phyloP scores from a whole-genome alignment of 2,113 vertebrate genomes.

The Hydropotes inermis region DNA sequence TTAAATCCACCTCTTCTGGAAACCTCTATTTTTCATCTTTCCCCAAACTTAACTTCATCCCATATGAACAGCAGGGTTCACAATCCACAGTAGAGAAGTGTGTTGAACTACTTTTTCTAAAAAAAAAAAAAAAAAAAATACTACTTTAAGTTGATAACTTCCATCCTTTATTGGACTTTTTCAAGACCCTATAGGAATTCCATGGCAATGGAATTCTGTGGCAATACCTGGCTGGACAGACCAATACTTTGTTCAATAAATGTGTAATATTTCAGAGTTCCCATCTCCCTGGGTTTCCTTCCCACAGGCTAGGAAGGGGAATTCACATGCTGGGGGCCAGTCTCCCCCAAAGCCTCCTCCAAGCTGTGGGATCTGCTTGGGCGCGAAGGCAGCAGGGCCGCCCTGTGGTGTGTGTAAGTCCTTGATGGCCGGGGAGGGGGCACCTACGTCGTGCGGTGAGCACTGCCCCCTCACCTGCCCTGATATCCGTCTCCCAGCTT shows the following conservation, averaged over 20 bases:
- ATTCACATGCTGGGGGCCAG: fast-evolving
- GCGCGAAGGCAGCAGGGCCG: too few species aligned
- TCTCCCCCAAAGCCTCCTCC: neutral
- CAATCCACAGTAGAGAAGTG: neutral
- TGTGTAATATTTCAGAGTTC: too few species aligned
- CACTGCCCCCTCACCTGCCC: neutral
- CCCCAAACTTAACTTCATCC: neutral
- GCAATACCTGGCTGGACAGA: neutral
- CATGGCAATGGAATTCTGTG: neutral
- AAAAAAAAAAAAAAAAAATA: neutral
- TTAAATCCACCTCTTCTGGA: neutral
- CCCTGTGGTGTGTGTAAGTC: fast-evolving
- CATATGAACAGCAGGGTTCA: neutral
- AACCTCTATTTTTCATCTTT: neutral
- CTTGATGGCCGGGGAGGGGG: neutral
- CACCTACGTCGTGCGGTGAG: fast-evolving
- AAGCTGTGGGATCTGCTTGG: neutral
- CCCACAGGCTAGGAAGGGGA: neutral
- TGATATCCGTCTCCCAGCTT: neutral
- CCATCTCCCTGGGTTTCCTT: neutral
- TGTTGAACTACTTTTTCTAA: neutral
- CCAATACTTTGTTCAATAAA: neutral
- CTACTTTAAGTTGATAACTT: neutral
- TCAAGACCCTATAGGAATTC: neutral
- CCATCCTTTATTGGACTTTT: neutral